phyloP scores from a whole-genome alignment of 2,113 vertebrate genomes.

The Scomber colias region DNA sequence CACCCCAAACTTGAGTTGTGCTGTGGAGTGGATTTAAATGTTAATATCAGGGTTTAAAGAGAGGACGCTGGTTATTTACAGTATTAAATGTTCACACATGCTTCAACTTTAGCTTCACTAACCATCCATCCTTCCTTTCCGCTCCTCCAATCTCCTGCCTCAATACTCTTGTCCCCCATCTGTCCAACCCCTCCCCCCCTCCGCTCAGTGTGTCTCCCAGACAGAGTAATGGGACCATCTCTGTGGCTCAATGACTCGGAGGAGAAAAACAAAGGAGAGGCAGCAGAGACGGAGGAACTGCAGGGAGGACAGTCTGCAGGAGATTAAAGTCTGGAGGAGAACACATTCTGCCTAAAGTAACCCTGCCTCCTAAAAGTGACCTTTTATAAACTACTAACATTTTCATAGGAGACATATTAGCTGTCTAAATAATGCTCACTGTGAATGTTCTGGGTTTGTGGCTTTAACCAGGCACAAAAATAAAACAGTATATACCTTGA shows the following conservation, averaged over 20 bases:
- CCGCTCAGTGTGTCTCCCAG: constrained; percentile 18
- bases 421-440: too few species aligned
- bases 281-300: constrained; percentile 26
- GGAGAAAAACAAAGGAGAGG: constrained; percentile 20
- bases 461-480: too few species aligned
- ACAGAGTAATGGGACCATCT: constrained; percentile 44
- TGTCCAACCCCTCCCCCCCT: neutral
- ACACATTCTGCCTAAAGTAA: neutral
- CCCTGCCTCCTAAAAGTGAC: too few species aligned
- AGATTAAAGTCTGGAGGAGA: neutral
- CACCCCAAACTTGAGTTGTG: neutral
- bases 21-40: neutral
- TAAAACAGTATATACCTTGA: too few species aligned
- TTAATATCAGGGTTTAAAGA: too few species aligned
- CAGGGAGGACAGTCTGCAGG: constrained; percentile 24
- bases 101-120: neutral
- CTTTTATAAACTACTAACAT: too few species aligned
- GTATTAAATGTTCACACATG: neutral
- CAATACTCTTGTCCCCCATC: neutral
- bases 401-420: too few species aligned
- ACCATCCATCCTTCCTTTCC: neutral
- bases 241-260: constrained; percentile 48
- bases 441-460: too few species aligned
- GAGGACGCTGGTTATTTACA: neutral
- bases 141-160: neutral